Conservation (phyloP, 2,113 vertebrate genomes). For the Condylura cristata region DNA sequence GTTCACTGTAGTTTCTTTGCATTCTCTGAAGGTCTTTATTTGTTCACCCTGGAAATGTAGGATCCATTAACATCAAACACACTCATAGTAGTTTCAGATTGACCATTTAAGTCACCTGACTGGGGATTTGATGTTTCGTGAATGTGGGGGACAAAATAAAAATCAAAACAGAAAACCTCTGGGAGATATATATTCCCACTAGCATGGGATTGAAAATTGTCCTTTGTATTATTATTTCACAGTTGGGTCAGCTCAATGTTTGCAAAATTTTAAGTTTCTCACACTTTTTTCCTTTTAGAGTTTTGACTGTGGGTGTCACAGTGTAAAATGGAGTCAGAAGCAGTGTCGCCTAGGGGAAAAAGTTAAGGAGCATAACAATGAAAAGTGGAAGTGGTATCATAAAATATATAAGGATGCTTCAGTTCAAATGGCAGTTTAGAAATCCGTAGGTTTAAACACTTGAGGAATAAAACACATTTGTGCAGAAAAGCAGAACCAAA, state of each 20-base stretch:
- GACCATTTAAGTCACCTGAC: slow-evolving; percentile 36
- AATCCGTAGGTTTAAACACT: not conserved
- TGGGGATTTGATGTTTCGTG: slow-evolving; percentile 21
- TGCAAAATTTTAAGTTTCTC: slow-evolving; percentile 40
- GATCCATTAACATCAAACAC: slow-evolving; percentile 7
- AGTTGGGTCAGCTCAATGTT: not conserved
- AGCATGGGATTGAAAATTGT: slow-evolving; percentile 41
- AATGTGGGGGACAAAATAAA: not conserved
- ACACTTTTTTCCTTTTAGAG: not conserved
- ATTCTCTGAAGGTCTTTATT: slow-evolving; percentile 55
- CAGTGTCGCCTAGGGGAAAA: not conserved
- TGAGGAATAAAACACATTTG: slow-evolving; percentile 5
- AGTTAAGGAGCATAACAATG: not conserved
- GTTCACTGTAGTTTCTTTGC: slow-evolving; percentile 25
- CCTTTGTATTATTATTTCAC: slow-evolving; percentile 53
- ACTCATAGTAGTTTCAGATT: slow-evolving; percentile 5
- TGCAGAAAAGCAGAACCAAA: slow-evolving; percentile 45
- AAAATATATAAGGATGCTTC: not conserved
- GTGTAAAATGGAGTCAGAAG: not conserved
- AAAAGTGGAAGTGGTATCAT: slow-evolving; percentile 5
- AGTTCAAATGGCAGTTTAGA: slow-evolving; percentile 19
- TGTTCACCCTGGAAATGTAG: not conserved
- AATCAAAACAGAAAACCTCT: not conserved
- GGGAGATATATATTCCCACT: slow-evolving; percentile 42
- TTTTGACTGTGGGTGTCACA: slow-evolving; percentile 36